Evolutionary conservation across 2,113 vertebrate species (phyloP).

Genomic region (Gallinago jamesoni): DNA sequence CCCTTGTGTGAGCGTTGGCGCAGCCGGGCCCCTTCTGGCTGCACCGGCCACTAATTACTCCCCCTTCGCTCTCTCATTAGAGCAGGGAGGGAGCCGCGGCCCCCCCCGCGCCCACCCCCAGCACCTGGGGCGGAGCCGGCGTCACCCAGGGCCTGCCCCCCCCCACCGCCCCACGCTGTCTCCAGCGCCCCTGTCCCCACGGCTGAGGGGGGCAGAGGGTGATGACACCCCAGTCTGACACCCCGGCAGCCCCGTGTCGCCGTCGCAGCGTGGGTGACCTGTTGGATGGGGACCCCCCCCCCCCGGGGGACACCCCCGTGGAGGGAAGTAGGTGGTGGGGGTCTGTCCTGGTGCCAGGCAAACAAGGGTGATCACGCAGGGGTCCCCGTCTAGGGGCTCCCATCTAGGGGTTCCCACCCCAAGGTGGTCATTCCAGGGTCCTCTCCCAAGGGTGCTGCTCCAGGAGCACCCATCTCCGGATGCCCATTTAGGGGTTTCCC

Average conservation of each 20-base stretch:
- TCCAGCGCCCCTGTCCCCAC: background rate
- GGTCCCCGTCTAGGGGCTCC: no score
- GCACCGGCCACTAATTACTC: background rate
- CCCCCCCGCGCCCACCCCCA: background rate
- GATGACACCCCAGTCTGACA: background rate
- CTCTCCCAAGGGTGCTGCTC: background rate
- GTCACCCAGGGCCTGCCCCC: background rate
- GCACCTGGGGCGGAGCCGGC: background rate
- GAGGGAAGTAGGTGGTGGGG: background rate
- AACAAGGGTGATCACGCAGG: background rate
- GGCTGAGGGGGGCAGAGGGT: fast-evolving
- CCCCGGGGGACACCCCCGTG: fast-evolving
- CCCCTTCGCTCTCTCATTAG: background rate
- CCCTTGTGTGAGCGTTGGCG: background rate
- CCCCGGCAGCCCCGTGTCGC: background rate
- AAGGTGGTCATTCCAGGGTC: background rate
- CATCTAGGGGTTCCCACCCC: background rate
- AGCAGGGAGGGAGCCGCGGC: background rate
- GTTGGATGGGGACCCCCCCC: background rate
- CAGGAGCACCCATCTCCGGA: background rate
- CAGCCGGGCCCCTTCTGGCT: conserved; percentile 30
- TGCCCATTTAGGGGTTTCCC: background rate
- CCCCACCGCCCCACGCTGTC: background rate
- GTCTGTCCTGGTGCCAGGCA: background rate
- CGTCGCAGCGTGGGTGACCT: background rate